phyloP scores from a whole-genome alignment of 2,888 invertebrate species.

The Bombyx huttoni region DNA sequence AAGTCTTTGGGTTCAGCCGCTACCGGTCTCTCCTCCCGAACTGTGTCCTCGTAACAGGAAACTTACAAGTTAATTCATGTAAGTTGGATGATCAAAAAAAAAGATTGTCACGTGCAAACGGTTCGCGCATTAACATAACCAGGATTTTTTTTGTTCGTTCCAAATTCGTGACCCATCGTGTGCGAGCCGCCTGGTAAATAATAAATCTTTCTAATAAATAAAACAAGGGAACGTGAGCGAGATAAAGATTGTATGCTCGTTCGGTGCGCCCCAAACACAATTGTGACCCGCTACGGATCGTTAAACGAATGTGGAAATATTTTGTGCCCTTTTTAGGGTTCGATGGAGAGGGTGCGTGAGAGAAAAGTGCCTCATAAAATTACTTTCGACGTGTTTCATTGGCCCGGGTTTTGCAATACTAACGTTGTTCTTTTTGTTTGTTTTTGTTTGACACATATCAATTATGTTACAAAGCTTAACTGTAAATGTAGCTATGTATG shows the following conservation, averaged over 20 bases:
- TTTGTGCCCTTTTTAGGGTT: slow-evolving; percentile 46
- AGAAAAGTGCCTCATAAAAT: neutral
- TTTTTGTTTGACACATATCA: too few species aligned
- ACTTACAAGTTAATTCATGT: slow-evolving; percentile 26
- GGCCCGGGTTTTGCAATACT: slow-evolving; percentile 4
- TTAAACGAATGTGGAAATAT: slow-evolving; percentile 68
- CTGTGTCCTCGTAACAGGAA: neutral
- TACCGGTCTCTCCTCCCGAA: too few species aligned
- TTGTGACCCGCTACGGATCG: slow-evolving; percentile 53
- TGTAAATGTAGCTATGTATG: too few species aligned
- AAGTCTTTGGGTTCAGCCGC: too few species aligned
- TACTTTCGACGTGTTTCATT: slow-evolving; percentile 7
- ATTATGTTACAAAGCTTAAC: too few species aligned
- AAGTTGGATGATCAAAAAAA: slow-evolving; percentile 36
- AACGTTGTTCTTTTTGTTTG: neutral
- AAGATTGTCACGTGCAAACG: slow-evolving; percentile 53
- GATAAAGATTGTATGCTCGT: slow-evolving; percentile 63
- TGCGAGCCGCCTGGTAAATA: slow-evolving; percentile 66
- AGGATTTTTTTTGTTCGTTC: slow-evolving; percentile 47
- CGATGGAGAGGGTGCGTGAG: neutral
- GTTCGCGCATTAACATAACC: slow-evolving; percentile 60
- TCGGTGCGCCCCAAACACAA: slow-evolving; percentile 66
- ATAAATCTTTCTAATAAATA: slow-evolving; percentile 73
- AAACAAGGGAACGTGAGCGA: slow-evolving; percentile 68
- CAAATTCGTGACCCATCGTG: slow-evolving; percentile 69